Conservation (phyloP, 2,113 vertebrate species). For the Elgaria multicarinata region DNA sequence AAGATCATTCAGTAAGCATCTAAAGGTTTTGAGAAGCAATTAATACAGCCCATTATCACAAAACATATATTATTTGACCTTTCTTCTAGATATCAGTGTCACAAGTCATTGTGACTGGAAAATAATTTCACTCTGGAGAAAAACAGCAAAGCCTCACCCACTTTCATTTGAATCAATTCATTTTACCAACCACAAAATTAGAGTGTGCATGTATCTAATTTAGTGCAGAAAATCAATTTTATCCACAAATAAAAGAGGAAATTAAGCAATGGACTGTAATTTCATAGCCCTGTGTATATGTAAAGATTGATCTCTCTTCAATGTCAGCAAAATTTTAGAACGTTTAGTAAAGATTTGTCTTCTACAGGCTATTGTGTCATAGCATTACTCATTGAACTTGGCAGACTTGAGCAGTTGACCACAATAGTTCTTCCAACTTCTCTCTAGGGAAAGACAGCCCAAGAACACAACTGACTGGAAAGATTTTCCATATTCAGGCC, state of each 20-base stretch:
- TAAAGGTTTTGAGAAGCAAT: background rate
- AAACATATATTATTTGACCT: background rate
- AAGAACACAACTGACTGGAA: background rate
- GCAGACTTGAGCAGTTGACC: background rate
- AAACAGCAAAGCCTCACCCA: background rate
- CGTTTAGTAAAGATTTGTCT: background rate
- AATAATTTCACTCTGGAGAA: background rate
- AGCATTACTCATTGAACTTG: background rate
- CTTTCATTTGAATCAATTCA: constrained; percentile 34
- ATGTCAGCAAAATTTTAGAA: background rate
- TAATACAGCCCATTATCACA: background rate
- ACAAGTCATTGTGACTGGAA: background rate
- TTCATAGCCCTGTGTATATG: background rate
- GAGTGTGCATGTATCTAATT: constrained; percentile 27
- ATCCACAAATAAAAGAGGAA: constrained; percentile 32
- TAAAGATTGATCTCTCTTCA: background rate
- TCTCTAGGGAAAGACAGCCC: background rate
- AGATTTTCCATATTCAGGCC: background rate
- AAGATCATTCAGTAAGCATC: background rate
- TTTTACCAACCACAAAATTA: constrained; percentile 38
- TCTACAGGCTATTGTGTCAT: background rate
- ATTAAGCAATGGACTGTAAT: constrained; percentile 1
- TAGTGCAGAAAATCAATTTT: constrained; percentile 43
- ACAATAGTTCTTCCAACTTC: background rate
- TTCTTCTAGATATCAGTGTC: background rate